These are phyloP conservation scores for Masnerella sp. DNA, from an alignment of 2,888 invertebrate species.

Conservation along the genomic window DNA sequence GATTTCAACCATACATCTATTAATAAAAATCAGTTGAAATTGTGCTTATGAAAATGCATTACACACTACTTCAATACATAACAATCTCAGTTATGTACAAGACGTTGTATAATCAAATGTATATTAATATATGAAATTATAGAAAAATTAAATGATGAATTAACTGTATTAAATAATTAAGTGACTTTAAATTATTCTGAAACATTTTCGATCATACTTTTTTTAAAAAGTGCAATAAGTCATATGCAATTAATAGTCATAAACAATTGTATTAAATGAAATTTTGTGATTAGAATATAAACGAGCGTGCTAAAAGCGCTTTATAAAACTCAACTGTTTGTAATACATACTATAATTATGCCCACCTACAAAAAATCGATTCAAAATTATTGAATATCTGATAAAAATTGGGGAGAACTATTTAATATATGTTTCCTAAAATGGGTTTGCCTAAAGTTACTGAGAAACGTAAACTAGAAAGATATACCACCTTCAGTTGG, in stretches of 20 bases:
- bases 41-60: slow-evolving; percentile 56
- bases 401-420: too few species aligned
- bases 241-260: too few species aligned
- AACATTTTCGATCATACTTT: too few species aligned
- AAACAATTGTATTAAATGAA: too few species aligned
- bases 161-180: too few species aligned
- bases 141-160: too few species aligned
- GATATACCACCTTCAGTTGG: slow-evolving; percentile 73
- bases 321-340: slow-evolving; percentile 66
- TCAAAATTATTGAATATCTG: slow-evolving; percentile 44
- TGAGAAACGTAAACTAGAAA: too few species aligned
- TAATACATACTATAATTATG: slow-evolving; percentile 71
- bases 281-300: slow-evolving; percentile 39
- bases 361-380: slow-evolving; percentile 67
- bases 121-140: too few species aligned
- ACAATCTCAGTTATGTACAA: slow-evolving; percentile 6
- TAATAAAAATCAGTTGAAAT: slow-evolving; percentile 17
- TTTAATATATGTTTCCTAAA: too few species aligned
- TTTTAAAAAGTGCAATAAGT: too few species aligned
- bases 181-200: too few species aligned
- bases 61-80: slow-evolving; percentile 19
- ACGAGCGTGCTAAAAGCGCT: slow-evolving; percentile 65
- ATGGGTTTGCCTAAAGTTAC: too few species aligned
- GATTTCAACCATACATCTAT: background rate
- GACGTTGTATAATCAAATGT: slow-evolving; percentile 3